Conservation (phyloP, 2,113 vertebrate species). For the Tapirus terrestris region DNA sequence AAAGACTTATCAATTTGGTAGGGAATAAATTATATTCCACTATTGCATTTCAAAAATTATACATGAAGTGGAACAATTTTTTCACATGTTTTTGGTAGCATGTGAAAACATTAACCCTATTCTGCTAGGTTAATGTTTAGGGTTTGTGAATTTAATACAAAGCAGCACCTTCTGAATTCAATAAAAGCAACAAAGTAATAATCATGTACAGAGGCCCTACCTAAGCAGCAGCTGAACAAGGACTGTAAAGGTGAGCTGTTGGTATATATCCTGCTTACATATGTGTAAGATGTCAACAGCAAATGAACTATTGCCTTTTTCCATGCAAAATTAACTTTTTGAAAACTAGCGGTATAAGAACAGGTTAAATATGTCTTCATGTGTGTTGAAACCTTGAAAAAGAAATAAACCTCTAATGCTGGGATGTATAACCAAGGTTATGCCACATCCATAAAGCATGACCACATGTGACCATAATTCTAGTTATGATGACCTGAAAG, state of each 20-base stretch:
- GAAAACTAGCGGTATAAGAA: neutral
- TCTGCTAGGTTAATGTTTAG: neutral
- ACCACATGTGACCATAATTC: neutral
- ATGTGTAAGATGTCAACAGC: neutral
- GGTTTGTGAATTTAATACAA: neutral
- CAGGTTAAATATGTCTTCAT: neutral
- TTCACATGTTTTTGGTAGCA: neutral
- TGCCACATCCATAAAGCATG: neutral
- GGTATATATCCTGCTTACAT: neutral
- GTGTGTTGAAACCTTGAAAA: neutral
- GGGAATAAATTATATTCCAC: neutral
- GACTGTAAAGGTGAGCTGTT: neutral
- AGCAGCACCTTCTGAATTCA: conserved; percentile 8
- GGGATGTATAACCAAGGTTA: neutral
- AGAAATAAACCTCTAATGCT: neutral
- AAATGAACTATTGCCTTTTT: neutral
- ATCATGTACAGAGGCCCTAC: neutral
- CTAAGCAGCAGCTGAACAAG: neutral
- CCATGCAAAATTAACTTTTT: conserved; percentile 2
- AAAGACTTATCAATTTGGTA: conserved; percentile 5
- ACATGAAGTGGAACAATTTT: neutral
- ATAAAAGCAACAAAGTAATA: neutral
- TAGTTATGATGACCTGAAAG: neutral
- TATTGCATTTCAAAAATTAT: neutral
- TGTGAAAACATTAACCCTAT: neutral